Evolutionary conservation across 2,113 vertebrate species (phyloP).

Genomic region (Urocynchramus pylzowi): DNA sequence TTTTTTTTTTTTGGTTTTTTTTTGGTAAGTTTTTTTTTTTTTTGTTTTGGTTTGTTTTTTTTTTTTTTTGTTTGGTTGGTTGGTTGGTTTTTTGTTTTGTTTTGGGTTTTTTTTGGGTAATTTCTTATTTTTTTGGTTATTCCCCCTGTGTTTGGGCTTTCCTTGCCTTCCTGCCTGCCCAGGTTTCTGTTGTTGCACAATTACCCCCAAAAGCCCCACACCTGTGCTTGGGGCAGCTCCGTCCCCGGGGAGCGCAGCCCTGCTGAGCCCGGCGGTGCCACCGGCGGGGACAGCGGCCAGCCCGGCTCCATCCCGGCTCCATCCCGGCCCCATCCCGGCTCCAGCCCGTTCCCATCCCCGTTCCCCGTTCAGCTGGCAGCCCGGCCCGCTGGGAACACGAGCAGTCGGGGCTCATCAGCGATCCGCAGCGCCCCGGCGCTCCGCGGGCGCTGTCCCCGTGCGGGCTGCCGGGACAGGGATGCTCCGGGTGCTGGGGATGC

Average conservation of each 20-base stretch:
- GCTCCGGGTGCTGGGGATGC: accelerated
- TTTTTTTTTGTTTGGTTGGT: too few species aligned
- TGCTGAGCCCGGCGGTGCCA: accelerated
- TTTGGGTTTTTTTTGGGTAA: too few species aligned
- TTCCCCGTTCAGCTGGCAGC: neutral
- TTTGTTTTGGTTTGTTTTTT: too few species aligned
- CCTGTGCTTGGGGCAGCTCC: neutral
- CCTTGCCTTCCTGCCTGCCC: neutral
- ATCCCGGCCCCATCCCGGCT: neutral
- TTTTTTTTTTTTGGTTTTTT: neutral
- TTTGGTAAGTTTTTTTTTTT: too few species aligned
- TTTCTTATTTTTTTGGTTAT: neutral
- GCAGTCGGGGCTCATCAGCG: neutral
- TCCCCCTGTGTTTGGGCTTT: neutral
- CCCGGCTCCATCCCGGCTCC: neutral
- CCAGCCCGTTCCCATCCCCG: too few species aligned
- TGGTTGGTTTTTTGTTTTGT: neutral
- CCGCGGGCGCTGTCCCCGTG: neutral
- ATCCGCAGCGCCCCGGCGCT: neutral
- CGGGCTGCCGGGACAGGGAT: accelerated
- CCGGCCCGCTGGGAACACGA: neutral
- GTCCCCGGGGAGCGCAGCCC: neutral
- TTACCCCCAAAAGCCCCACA: neutral
- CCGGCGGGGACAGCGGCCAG: neutral
- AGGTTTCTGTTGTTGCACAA: neutral